Conservation (phyloP, 2,113 vertebrate species). For the Pollachius pollachius region DNA sequence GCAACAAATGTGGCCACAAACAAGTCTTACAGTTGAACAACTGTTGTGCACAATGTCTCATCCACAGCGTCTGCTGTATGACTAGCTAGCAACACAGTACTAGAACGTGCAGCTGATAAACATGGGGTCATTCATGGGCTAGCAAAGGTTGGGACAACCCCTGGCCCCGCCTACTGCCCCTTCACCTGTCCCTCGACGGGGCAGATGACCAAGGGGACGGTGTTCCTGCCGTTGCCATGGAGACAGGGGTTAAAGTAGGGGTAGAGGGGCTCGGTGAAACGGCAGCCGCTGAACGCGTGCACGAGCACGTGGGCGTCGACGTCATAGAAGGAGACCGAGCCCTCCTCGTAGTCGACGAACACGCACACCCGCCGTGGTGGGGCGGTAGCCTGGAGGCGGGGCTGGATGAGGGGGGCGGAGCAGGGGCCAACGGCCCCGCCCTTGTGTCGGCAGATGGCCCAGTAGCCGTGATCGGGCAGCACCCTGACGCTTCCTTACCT, state of each 20-base stretch:
- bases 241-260: slow-evolving; percentile 74
- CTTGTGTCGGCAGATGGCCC: slow-evolving; percentile 45
- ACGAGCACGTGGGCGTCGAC: slow-evolving; percentile 53
- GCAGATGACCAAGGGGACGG: slow-evolving; percentile 47
- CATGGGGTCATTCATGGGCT: too few relatives aligned
- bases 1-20: too few relatives aligned
- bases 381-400: slow-evolving; percentile 46
- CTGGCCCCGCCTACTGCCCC: background rate
- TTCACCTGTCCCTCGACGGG: background rate
- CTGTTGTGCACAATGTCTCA: too few relatives aligned
- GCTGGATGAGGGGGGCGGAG: slow-evolving; percentile 26
- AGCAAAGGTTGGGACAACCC: too few relatives aligned
- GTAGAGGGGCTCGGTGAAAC: slow-evolving; percentile 72
- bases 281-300: slow-evolving; percentile 67
- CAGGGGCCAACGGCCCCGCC: slow-evolving; percentile 43
- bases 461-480: slow-evolving; percentile 53
- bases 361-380: slow-evolving; percentile 67
- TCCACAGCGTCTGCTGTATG: too few relatives aligned
- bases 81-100: too few relatives aligned
- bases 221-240: slow-evolving; percentile 42
- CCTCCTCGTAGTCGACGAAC: slow-evolving; percentile 76
- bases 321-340: slow-evolving; percentile 76
- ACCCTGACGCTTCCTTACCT: slow-evolving; percentile 53
- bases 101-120: too few relatives aligned
- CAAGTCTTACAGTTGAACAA: too few relatives aligned